Evolutionary conservation across 2,113 vertebrate genomes (phyloP), one percentile per base, ranked within the genome.

Genomic region (Arizona elegans): DNA sequence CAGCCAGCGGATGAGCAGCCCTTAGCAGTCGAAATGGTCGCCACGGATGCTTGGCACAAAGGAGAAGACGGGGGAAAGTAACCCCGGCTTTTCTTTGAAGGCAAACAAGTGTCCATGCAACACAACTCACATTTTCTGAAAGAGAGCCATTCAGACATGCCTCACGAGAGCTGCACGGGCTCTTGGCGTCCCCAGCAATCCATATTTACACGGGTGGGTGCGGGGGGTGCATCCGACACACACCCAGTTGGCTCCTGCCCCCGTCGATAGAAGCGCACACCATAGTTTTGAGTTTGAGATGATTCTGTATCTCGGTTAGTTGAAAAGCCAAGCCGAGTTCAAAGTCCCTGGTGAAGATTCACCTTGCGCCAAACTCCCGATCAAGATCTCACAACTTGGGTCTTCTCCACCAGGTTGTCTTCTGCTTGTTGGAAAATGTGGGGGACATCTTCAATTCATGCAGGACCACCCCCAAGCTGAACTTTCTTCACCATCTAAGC

Each of bases 311-410:
- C 95, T 94, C 94, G 96, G 93, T 95, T 95, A 96, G 96, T 19
- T 96, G 96, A 95, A 96, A 96, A 95, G 96, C 94, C 92, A 94
- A 90, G 93, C 96, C 93, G 95, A 96, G 94, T 96, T 96, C 93
- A 95, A 93, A 92, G 95, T 94, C 94, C 95, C 95, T 95, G 95
- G 96, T 93, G 95, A 95, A 95, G 96, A 95, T 90, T 58, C 55
- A 85, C 70, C 91, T 29, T n/a, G 29, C 90, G 92, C 93, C 95
- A 91, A 94, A 54, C 15, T 10, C 62, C 43, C 0, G 47, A 50
- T 0, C 47, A 50, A 50, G 38, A 86, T 5, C 53, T 11, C 15
- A 90, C 62, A 33, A 75, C 94, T 96, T 96, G 92, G 94, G 94
- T 92, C 53, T 86, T 88, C 91, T 94, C 95, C 21, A 0, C 23